phyloP scores from a whole-genome alignment of 2,888 invertebrate species.

The Ommatoiulus sabulosus region DNA sequence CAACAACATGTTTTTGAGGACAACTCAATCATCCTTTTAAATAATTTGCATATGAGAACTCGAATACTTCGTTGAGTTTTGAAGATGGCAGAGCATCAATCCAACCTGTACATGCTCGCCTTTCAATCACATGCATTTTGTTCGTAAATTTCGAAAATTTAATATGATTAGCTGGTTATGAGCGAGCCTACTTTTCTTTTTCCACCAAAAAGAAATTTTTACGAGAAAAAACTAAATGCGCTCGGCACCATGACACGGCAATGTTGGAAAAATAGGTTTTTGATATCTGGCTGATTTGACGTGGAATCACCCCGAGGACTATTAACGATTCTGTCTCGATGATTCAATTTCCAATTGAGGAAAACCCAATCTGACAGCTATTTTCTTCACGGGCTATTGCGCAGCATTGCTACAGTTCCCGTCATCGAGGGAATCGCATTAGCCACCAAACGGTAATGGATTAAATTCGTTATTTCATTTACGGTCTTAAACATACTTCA shows the following conservation, averaged over 20 bases:
- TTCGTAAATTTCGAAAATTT: background rate
- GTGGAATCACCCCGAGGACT: constrained; percentile 23
- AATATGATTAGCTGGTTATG: background rate
- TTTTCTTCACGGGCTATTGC: constrained; percentile 16
- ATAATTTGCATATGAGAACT: too few species aligned
- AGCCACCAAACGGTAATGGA: constrained; percentile 32
- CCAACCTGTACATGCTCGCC: too few species aligned
- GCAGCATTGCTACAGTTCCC: background rate
- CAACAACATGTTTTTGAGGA: too few species aligned
- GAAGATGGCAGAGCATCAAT: too few species aligned
- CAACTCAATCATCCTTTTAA: too few species aligned
- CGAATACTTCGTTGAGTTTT: too few species aligned
- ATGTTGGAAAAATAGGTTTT: constrained; percentile 14
- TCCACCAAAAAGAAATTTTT: background rate
- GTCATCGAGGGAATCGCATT: constrained; percentile 28
- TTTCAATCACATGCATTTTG: too few species aligned
- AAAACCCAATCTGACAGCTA: constrained; percentile 35
- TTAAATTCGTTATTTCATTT: constrained; percentile 36
- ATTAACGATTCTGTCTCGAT: constrained; percentile 29
- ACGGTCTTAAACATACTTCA: constrained; percentile 23
- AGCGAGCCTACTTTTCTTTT: background rate
- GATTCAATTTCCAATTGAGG: constrained; percentile 40
- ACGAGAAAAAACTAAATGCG: background rate
- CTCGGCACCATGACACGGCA: background rate
- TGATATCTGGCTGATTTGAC: constrained; percentile 30